phyloP scores from a whole-genome alignment of 2,113 vertebrate genomes.

The Alces alces region DNA sequence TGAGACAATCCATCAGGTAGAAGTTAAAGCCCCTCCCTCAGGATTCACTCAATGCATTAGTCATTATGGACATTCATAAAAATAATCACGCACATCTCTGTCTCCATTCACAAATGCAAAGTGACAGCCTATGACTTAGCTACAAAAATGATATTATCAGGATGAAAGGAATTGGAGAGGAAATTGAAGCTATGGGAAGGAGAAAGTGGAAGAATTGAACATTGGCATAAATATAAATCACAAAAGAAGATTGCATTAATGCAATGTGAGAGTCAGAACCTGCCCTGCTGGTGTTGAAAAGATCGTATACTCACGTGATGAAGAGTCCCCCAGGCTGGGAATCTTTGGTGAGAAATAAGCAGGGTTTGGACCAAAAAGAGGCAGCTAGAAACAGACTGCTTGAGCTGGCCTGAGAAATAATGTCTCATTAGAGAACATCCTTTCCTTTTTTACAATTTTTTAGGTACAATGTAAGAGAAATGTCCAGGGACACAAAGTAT shows the following conservation, averaged over 20 bases:
- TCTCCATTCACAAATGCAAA: conserved; percentile 64
- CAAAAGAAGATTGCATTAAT: conserved; percentile 63
- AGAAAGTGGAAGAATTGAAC: conserved; percentile 53
- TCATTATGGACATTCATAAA: conserved; percentile 57
- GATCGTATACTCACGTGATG: not conserved
- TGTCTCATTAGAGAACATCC: not conserved
- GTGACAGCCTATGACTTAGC: conserved; percentile 58
- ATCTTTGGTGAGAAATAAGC: conserved; percentile 37
- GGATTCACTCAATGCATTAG: conserved; percentile 18
- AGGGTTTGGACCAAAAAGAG: not conserved
- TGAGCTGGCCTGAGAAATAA: conserved; percentile 26
- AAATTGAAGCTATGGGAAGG: conserved; percentile 55
- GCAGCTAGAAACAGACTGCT: not conserved
- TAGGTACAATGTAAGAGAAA: not conserved
- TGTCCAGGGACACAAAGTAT: not conserved
- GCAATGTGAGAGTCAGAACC: conserved; percentile 47
- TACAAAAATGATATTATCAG: conserved; percentile 52
- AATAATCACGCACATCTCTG: conserved; percentile 26
- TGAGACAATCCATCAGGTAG: not conserved
- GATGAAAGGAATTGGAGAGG: conserved; percentile 51
- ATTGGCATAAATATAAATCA: conserved; percentile 61
- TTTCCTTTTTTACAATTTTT: not conserved
- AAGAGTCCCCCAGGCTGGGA: conserved; percentile 37
- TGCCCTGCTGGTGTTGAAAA: conserved; percentile 41
- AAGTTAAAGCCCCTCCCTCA: not conserved